These are phyloP conservation scores for Rhingia campestris DNA, from an alignment of 2,888 invertebrate genomes.

Conservation along the genomic window DNA sequence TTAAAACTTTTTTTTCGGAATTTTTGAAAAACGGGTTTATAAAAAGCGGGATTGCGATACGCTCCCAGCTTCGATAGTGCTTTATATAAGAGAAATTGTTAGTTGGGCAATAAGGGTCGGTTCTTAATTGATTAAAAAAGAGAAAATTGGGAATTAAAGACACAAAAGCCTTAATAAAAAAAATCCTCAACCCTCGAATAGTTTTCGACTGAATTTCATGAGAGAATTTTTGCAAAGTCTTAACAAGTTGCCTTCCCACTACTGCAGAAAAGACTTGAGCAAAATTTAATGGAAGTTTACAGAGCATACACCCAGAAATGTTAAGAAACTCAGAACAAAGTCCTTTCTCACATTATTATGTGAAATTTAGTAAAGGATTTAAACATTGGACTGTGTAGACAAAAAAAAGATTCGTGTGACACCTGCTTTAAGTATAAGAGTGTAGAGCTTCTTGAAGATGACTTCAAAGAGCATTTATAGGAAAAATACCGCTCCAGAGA, in stretches of 20 bases:
- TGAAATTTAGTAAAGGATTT: background rate
- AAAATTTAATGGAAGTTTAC: constrained; percentile 5
- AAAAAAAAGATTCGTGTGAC: constrained; percentile 14
- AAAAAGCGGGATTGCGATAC: too few relatives aligned
- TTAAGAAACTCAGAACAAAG: background rate
- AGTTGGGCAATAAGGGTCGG: too few relatives aligned
- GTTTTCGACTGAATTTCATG: constrained; percentile 2
- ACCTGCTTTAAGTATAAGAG: constrained; percentile 5
- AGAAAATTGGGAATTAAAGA: too few relatives aligned
- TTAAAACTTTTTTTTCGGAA: too few relatives aligned
- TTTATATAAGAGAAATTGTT: too few relatives aligned
- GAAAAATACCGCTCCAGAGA: too few relatives aligned
- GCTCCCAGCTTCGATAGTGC: too few relatives aligned
- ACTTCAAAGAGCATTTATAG: too few relatives aligned
- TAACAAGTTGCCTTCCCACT: background rate
- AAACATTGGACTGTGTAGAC: constrained; percentile 13
- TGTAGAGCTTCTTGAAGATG: background rate
- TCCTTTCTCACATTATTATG: background rate
- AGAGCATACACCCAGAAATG: background rate
- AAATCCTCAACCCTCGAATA: too few relatives aligned
- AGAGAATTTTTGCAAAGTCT: background rate
- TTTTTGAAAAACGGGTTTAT: too few relatives aligned
- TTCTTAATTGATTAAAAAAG: too few relatives aligned
- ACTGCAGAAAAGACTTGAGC: constrained; percentile 9
- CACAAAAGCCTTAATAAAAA: too few relatives aligned